A percentile compares a stretch with the other conserved stretches of the same genome.
Conservation (phyloP, 2,113 vertebrate genomes). For the Cyprichromis sp. region DNA sequence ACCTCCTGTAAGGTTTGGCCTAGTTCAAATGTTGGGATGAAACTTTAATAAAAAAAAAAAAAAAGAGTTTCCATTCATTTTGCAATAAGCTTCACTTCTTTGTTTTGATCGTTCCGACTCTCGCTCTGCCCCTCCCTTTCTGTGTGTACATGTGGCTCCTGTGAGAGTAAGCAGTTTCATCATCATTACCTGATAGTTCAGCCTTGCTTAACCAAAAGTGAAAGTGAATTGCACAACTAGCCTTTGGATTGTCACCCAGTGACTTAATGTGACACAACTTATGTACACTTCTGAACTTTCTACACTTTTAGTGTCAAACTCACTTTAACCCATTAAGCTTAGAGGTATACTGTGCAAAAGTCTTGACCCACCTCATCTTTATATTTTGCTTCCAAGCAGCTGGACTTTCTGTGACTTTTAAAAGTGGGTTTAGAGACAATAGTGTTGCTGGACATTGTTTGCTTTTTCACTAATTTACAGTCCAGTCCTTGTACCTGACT, state of each 20-base stretch:
- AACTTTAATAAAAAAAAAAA: constrained; percentile 21
- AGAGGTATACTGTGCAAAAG: not conserved
- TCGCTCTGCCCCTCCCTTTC: not conserved
- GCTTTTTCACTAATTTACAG: not conserved
- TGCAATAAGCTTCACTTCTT: not conserved
- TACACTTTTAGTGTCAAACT: not conserved
- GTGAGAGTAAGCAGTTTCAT: constrained; percentile 29
- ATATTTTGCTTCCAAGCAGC: not conserved
- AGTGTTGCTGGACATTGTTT: not conserved
- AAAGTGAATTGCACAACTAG: constrained; percentile 11
- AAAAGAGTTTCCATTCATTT: constrained; percentile 14
- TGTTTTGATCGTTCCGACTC: not conserved
- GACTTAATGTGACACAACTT: not conserved
- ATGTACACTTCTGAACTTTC: not conserved
- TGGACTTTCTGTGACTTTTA: no score
- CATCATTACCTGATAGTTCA: not conserved
- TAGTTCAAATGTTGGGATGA: not conserved
- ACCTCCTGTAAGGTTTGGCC: not conserved
- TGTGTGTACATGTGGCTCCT: not conserved
- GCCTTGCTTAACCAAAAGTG: constrained; percentile 17
- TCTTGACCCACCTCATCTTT: not conserved
- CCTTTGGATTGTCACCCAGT: not conserved
- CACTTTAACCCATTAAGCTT: not conserved
- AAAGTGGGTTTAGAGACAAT: not conserved
- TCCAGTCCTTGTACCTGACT: not conserved